Evolutionary conservation across 2,113 vertebrate genomes (phyloP), one percentile per base, ranked within the genome.

Genomic region (Castor canadensis): DNA sequence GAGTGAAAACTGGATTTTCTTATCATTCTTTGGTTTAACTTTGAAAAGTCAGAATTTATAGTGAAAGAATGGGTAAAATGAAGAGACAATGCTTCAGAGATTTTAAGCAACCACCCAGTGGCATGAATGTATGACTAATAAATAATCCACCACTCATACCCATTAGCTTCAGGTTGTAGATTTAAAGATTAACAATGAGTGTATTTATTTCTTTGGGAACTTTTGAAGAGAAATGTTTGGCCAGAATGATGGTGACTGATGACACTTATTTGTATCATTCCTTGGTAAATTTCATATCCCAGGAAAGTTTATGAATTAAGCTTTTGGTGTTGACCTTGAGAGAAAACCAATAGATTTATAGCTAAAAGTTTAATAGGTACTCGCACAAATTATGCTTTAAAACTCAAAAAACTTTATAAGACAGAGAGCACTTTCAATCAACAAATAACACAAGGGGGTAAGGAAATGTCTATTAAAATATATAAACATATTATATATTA

Each of bases 31-130:
- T 81, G 54, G 56, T 40, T 62, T 71, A 40, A 54, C 13, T 30
- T 71, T 38, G 22, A 9, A 9, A 80, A 64, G 47, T 67, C 26
- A 47, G 35, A 54, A 79, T 35, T 73, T 35, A 22, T 45, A 54
- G 45, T 0, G 0, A 38, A 19, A 9, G 3, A 47, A 24, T 15
- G 43, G 3, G 10, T 7, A 1, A 58, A 32, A n/a, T 28, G 19
- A 22, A 60, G 26, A 72, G 13, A 28, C 0, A 2, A 17, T 5
- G 12, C 28, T 40, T 28, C 4, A 0, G 1, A 52, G 56, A 75
- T 5, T 2, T 13, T 38, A 6, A 52, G n/a, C 45, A 22, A 1
- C 24, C 49, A 11, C 6, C 0, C 0, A 1, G 1, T 11, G 20
- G 22, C 6, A 0, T 19, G n/a, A n/a, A 17, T 6, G 52, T 15